phyloP scores from a whole-genome alignment of 2,797 vertebrate species.

The Gymnopithys bicolor region DNA sequence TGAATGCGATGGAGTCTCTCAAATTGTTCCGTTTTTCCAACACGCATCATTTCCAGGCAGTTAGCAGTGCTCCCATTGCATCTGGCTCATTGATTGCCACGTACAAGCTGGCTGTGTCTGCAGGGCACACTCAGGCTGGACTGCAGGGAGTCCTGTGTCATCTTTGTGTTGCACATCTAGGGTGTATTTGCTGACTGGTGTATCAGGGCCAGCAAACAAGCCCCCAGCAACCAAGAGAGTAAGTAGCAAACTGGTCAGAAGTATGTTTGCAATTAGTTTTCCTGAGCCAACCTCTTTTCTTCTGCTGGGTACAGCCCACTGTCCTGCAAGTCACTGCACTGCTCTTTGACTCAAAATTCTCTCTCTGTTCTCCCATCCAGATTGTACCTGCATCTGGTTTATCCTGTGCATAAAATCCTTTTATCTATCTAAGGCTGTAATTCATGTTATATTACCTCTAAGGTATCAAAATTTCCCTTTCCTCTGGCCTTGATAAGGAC shows the following conservation, averaged over 20 bases:
- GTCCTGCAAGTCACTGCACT: background rate
- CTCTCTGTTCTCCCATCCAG: background rate
- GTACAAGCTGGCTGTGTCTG: background rate
- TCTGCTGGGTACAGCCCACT: background rate
- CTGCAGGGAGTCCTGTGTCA: background rate
- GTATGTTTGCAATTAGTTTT: background rate
- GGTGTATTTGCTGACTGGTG: background rate
- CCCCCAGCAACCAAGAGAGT: background rate
- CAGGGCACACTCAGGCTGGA: background rate
- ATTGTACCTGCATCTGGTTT: background rate
- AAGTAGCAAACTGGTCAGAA: background rate
- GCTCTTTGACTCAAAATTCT: background rate
- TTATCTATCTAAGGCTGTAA: background rate
- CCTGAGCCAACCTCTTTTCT: background rate
- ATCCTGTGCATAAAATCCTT: background rate
- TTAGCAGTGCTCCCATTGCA: conserved; percentile 17
- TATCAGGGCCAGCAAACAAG: background rate
- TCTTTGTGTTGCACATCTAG: background rate
- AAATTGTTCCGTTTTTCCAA: background rate
- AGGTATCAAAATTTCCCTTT: background rate
- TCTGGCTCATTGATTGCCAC: conserved; percentile 18
- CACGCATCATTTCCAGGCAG: conserved; percentile 4
- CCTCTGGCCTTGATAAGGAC: background rate
- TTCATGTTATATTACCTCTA: background rate
- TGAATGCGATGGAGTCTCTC: conserved; percentile 20